phyloP scores from a whole-genome alignment of 2,113 vertebrate genomes.

The pig (Sus scrofa) region T2T-Sscrofa CM000818.6:135178501-135179000 shows the following conservation, averaged over 20 bases:
- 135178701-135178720: not conserved
- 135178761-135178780: not conserved
- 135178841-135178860: not conserved
- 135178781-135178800: too few species aligned
- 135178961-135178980: too few species aligned
- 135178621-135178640: not conserved
- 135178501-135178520: not conserved
- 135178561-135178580: not conserved
- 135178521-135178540: not conserved
- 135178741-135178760: too few species aligned
- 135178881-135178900: too few species aligned
- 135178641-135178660: too few species aligned
- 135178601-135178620: not conserved
- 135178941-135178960: rapidly evolving
- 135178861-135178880: too few species aligned
- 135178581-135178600: not conserved
- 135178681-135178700: not conserved
- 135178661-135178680: too few species aligned
- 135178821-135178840: not conserved
- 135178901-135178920: too few species aligned
- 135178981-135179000: too few species aligned
- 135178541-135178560: not conserved
- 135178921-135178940: too few species aligned
- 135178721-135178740: not conserved
- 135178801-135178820: not conserved